Evolutionary conservation across 1,140 invertebrate species (phyloP).

Genomic region (Fopius arisanus): DNA sequence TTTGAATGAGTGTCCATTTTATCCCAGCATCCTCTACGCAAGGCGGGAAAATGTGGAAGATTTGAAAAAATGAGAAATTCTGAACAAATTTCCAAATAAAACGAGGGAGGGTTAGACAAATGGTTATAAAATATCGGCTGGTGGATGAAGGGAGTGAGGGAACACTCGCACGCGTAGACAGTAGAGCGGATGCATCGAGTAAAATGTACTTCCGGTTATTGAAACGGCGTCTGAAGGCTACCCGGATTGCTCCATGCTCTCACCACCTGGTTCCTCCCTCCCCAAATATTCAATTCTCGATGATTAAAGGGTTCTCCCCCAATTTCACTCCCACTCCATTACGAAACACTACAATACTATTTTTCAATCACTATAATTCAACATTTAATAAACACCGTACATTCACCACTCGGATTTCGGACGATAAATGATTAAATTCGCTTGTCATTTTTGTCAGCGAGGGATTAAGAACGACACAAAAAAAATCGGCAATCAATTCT

Average conservation of each 20-base stretch:
- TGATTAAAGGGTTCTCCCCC: background rate
- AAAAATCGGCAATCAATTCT: no score
- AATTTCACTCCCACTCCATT: background rate
- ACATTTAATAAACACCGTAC: background rate
- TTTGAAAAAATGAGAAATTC: background rate
- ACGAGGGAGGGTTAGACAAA: slow-evolving; percentile 13
- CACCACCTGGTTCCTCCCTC: slow-evolving; percentile 3
- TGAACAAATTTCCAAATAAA: background rate
- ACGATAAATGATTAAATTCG: no score
- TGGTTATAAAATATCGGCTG: slow-evolving; percentile 38
- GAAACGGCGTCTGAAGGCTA: slow-evolving; percentile 48
- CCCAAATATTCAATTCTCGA: background rate
- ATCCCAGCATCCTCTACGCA: no score
- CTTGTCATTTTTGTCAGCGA: no score
- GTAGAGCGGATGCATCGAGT: slow-evolving; percentile 53
- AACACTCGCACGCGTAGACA: slow-evolving; percentile 40
- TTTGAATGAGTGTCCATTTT: no score
- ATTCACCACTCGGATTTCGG: no score
- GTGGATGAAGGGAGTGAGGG: slow-evolving; percentile 32
- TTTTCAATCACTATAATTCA: background rate
- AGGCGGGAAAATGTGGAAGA: no score
- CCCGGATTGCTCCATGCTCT: slow-evolving; percentile 33
- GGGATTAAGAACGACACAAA: no score
- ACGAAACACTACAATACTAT: background rate
- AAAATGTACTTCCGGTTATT: slow-evolving; percentile 54